phyloP scores from a whole-genome alignment of 2,797 vertebrate genomes.

The Emydoidea blandingii region DNA sequence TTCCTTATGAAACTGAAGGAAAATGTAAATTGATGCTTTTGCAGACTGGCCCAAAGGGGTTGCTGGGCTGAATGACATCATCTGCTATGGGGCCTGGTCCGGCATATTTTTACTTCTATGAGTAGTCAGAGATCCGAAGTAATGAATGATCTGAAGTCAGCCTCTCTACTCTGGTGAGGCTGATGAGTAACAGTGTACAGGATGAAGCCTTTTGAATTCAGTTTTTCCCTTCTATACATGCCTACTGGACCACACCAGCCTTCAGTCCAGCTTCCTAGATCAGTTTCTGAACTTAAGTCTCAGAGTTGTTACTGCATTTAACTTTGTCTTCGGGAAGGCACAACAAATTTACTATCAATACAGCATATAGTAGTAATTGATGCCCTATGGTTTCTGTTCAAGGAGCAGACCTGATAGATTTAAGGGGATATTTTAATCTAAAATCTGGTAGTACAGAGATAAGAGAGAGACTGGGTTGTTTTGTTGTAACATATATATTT shows the following conservation, averaged over 20 bases:
- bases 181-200: background rate
- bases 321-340: slow-evolving; percentile 38
- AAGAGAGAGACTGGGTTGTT: slow-evolving; percentile 15
- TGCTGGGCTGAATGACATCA: accelerated
- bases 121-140: background rate
- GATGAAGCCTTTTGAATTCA: background rate
- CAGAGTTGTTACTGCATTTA: slow-evolving; percentile 8
- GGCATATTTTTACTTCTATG: background rate
- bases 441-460: slow-evolving; percentile 40
- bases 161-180: background rate
- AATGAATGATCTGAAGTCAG: background rate
- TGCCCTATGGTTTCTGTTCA: slow-evolving; percentile 46
- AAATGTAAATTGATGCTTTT: background rate
- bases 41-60: background rate
- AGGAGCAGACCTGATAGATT: slow-evolving; percentile 45
- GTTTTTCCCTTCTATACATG: slow-evolving; percentile 1
- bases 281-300: background rate
- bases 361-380: slow-evolving; percentile 49
- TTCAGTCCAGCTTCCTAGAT: background rate
- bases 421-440: slow-evolving; percentile 59
- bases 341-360: slow-evolving; percentile 45
- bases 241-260: background rate
- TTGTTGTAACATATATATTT: slow-evolving; percentile 53
- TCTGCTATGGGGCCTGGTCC: background rate
- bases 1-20: background rate